A percentile compares a stretch with the other conserved stretches of the same genome.
phyloP scores from a whole-genome alignment of 2,797 vertebrate genomes.

The Stomatorhinus walkeri region DNA sequence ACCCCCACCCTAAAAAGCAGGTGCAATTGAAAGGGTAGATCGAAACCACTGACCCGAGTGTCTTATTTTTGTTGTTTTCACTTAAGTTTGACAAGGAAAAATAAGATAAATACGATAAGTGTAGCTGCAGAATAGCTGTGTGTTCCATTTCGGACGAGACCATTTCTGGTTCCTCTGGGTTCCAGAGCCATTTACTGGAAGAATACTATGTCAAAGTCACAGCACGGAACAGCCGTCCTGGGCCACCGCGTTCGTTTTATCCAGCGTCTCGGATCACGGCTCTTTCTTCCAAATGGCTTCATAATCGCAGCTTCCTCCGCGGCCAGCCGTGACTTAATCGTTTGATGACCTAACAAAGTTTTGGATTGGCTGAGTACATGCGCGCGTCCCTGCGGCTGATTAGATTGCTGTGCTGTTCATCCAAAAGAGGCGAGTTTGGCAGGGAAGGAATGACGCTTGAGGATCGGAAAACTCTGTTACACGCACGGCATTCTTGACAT shows the following conservation, averaged over 20 bases:
- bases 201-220: conserved; percentile 40
- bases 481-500: too few species aligned
- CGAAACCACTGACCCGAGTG: background rate
- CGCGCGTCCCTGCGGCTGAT: background rate
- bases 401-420: background rate
- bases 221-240: conserved; percentile 27
- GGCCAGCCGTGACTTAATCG: conserved; percentile 36
- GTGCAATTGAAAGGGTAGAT: background rate
- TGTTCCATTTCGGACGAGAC: conserved; percentile 16
- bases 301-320: conserved; percentile 28
- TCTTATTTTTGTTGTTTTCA: background rate
- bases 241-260: conserved; percentile 28
- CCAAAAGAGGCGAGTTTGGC: background rate
- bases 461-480: background rate
- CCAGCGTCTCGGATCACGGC: conserved; percentile 26
- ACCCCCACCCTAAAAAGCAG: background rate
- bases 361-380: background rate
- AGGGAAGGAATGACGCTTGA: background rate
- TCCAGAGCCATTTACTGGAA: conserved; percentile 42
- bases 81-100: conserved; percentile 14
- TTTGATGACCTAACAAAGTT: conserved; percentile 19
- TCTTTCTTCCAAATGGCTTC: conserved; percentile 28
- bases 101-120: background rate
- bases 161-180: conserved; percentile 32
- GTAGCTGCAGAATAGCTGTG: conserved; percentile 23